Conservation (phyloP, 2,113 vertebrate species). For the Hippocampus barbouri region DNA sequence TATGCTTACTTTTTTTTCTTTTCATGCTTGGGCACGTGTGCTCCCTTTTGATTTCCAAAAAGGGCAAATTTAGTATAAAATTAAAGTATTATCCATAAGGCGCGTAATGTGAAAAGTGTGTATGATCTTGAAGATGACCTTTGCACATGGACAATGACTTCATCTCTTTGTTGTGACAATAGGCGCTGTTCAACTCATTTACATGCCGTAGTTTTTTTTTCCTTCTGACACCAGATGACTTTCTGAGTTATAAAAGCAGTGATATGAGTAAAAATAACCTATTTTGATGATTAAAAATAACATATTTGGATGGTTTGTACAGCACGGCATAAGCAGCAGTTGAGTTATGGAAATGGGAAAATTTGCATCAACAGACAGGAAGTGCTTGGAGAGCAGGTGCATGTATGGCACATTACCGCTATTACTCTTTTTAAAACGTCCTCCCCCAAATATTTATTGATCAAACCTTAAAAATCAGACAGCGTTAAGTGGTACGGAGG, state of each 20-base stretch:
- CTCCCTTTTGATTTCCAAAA: background rate
- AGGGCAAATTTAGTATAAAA: background rate
- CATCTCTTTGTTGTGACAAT: slow-evolving; percentile 58
- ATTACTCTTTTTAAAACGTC: background rate
- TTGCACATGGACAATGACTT: slow-evolving; percentile 51
- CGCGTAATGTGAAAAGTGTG: background rate
- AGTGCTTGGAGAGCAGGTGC: slow-evolving; percentile 21
- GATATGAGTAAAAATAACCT: background rate
- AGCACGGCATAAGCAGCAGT: slow-evolving; percentile 22
- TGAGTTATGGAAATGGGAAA: slow-evolving; percentile 67
- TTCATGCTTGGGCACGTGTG: background rate
- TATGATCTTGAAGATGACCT: slow-evolving; percentile 56
- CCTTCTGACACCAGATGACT: background rate
- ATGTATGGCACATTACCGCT: background rate
- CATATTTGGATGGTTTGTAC: background rate
- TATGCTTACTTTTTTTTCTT: slow-evolving; percentile 56
- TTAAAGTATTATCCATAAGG: background rate
- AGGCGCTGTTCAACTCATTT: slow-evolving; percentile 6
- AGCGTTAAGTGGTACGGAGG: too few relatives aligned
- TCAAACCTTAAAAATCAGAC: background rate
- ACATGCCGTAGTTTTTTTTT: background rate
- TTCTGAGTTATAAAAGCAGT: background rate
- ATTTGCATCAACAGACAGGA: slow-evolving; percentile 18
- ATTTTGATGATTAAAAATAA: background rate
- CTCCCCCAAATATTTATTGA: background rate